Conservation (phyloP, 1,140 invertebrate genomes). For the Phymorhynchus buccinoides region DNA sequence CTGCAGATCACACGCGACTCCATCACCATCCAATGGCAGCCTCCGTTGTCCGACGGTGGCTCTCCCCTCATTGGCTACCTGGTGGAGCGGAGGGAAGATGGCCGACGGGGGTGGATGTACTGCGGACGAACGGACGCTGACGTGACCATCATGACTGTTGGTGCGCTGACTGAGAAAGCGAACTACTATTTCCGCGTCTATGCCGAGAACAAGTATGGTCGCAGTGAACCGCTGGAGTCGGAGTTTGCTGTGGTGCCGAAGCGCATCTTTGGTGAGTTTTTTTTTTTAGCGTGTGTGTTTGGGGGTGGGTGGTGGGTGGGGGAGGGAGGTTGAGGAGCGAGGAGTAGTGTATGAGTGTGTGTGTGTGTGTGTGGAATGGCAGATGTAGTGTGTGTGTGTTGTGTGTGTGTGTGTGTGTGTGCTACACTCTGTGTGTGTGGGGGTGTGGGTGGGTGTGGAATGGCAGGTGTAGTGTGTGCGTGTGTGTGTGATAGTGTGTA, state of each 20-base stretch:
- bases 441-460: too few relatives aligned
- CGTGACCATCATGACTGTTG: constrained; percentile 84
- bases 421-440: too few relatives aligned
- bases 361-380: background rate
- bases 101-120: constrained; percentile 89
- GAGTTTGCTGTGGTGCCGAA: constrained; percentile 93
- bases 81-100: constrained; percentile 75
- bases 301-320: background rate
- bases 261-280: constrained; percentile 86
- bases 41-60: constrained; percentile 70
- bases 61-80: constrained; percentile 69
- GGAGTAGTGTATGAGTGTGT: background rate
- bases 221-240: constrained; percentile 92
- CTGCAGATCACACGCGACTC: constrained; percentile 74
- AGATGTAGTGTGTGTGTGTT: background rate
- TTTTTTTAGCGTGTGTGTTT: constrained; percentile 8
- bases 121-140: constrained; percentile 75
- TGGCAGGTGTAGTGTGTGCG: too few relatives aligned
- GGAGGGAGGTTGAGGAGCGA: too few relatives aligned
- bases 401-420: background rate
- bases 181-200: constrained; percentile 97
- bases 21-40: constrained; percentile 69
- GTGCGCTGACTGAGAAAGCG: constrained; percentile 91
- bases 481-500: too few relatives aligned
- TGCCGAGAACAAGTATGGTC: constrained; percentile 99